Percentiles rank a stretch among this genome's conserved stretches.
Conservation (phyloP, 2,113 vertebrate genomes). For the Embiotoca jacksoni region DNA sequence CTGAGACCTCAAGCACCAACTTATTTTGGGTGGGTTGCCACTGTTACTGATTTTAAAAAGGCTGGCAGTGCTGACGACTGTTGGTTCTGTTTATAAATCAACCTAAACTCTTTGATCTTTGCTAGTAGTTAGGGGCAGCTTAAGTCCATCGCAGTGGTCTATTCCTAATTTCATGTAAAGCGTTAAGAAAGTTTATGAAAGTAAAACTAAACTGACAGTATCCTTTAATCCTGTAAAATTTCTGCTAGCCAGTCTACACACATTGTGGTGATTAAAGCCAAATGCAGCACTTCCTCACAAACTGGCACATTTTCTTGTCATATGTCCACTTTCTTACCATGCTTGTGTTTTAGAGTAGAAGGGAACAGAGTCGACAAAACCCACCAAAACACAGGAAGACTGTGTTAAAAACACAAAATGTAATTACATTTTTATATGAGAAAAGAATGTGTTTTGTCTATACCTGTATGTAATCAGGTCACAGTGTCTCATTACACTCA, state of each 20-base stretch:
- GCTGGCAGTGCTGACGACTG: neutral
- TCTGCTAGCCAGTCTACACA: too few species aligned
- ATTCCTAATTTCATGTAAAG: neutral
- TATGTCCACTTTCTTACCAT: neutral
- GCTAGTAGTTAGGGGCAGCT: neutral
- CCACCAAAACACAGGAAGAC: neutral
- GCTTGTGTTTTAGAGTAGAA: conserved; percentile 1
- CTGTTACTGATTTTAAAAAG: conserved; percentile 18
- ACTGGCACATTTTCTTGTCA: conserved; percentile 13
- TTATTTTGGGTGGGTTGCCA: conserved; percentile 49
- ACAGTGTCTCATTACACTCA: conserved; percentile 19
- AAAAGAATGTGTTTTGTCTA: neutral
- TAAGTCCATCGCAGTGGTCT: neutral
- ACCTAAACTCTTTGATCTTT: conserved; percentile 20
- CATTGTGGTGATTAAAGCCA: neutral
- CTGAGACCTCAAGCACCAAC: conserved; percentile 46
- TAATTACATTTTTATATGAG: conserved; percentile 13
- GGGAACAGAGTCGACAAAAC: neutral
- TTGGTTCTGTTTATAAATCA: neutral
- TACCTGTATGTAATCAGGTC: conserved; percentile 8
- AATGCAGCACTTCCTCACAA: conserved; percentile 11
- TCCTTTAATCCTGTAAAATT: too few species aligned
- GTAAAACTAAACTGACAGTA: too few species aligned
- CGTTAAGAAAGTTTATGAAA: neutral
- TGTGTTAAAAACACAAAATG: neutral